Conservation (phyloP, 1,140 invertebrate species). For the Colletes gigas region DNA sequence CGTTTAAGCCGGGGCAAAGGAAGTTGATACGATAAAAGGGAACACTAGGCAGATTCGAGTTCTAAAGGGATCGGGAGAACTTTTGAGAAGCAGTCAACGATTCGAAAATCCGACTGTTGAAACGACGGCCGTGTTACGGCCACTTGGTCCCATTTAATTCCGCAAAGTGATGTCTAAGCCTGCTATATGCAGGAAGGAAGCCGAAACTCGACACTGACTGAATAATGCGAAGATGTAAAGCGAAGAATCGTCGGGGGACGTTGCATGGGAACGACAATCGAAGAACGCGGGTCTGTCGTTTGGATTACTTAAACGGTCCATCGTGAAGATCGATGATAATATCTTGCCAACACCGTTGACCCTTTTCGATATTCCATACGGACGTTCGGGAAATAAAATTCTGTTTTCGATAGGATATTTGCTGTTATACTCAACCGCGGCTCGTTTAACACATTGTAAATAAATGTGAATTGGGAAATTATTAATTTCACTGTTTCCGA, state of each 20-base stretch:
- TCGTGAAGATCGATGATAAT: conserved; percentile 42
- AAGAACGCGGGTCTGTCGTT: conserved; percentile 61
- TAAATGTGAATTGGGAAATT: no score
- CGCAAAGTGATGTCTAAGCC: conserved; percentile 76
- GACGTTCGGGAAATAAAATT: conserved; percentile 22
- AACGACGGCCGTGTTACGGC: conserved; percentile 48
- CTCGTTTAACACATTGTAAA: not conserved
- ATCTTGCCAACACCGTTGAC: conserved; percentile 3
- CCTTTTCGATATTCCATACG: conserved; percentile 14
- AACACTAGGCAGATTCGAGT: conserved; percentile 21
- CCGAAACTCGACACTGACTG: conserved; percentile 70
- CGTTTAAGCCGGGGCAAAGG: conserved; percentile 3
- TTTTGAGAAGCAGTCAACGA: conserved; percentile 40
- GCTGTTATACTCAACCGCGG: not conserved
- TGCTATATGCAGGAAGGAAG: conserved; percentile 75
- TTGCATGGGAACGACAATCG: conserved; percentile 37
- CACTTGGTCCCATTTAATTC: conserved; percentile 72
- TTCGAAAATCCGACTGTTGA: conserved; percentile 32
- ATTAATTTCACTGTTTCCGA: no score
- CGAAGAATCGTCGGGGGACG: conserved; percentile 30
- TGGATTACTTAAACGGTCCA: conserved; percentile 59
- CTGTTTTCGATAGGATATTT: not conserved
- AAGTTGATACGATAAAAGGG: conserved; percentile 42
- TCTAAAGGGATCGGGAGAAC: conserved; percentile 45
- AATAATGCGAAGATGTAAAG: conserved; percentile 53